phyloP scores from a whole-genome alignment of 1,140 invertebrate genomes.

The Lepidurus apus region DNA sequence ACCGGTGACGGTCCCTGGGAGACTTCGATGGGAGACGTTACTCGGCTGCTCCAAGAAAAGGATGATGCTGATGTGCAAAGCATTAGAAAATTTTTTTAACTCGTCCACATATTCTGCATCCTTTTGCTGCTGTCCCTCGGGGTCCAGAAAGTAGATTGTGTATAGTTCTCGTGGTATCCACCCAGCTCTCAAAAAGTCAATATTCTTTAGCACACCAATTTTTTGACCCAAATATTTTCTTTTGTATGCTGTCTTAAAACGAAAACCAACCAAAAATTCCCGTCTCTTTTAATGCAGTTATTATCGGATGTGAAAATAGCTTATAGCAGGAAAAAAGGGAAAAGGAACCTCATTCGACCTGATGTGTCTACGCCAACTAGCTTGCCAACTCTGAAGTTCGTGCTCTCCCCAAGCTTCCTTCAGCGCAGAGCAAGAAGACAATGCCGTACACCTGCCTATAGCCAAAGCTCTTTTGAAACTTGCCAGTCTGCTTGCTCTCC shows the following conservation, averaged over 20 bases:
- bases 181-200: background rate
- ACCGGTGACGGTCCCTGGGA: slow-evolving; percentile 16
- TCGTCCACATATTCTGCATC: background rate
- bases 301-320: slow-evolving; percentile 6
- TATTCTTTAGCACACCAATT: background rate
- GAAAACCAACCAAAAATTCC: background rate
- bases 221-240: background rate
- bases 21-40: background rate
- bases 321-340: background rate
- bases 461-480: background rate
- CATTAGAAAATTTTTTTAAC: background rate
- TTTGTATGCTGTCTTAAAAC: background rate
- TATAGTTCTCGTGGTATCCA: background rate
- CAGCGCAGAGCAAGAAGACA: background rate
- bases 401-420: background rate
- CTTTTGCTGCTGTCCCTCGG: background rate
- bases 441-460: background rate
- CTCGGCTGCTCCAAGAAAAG: background rate
- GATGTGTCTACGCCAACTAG: background rate
- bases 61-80: slow-evolving; percentile 2
- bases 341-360: background rate
- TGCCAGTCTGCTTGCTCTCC: slow-evolving; percentile 11
- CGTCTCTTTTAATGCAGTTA: background rate
- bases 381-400: slow-evolving; percentile 2
- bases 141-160: background rate